These are phyloP conservation scores for Trichacis sp. DNA, from an alignment of 2,888 invertebrate genomes.

Conservation along the genomic window DNA sequence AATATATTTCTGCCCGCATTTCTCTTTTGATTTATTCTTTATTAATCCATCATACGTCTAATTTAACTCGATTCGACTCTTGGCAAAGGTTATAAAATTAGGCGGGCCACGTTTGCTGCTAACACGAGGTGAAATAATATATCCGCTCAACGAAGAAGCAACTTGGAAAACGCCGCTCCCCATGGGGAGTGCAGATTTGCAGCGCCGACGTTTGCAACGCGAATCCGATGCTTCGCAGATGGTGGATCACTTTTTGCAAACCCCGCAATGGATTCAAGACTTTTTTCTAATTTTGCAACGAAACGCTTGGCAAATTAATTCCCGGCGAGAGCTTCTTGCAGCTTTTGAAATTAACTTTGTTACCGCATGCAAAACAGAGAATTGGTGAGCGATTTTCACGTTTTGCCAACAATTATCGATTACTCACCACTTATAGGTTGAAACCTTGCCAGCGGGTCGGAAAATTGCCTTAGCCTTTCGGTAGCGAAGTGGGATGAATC, in stretches of 20 bases:
- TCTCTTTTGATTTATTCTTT: too few species aligned
- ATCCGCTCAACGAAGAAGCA: background rate
- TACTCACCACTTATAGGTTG: slow-evolving; percentile 71
- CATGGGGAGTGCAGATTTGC: background rate
- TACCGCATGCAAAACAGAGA: background rate
- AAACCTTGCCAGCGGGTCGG: slow-evolving; percentile 71
- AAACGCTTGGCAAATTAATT: slow-evolving; percentile 3
- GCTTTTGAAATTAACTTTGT: background rate
- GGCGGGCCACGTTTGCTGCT: background rate
- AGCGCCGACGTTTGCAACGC: background rate
- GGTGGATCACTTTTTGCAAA: slow-evolving; percentile 51
- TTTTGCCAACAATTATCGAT: slow-evolving; percentile 30
- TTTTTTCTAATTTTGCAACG: slow-evolving; percentile 2
- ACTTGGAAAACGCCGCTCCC: background rate
- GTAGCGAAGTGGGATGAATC: slow-evolving; percentile 69
- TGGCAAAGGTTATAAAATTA: background rate
- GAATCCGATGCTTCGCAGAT: slow-evolving; percentile 54
- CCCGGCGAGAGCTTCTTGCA: background rate
- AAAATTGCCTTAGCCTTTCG: slow-evolving; percentile 71
- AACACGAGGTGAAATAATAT: too few species aligned
- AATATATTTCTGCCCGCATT: too few species aligned
- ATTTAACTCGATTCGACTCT: background rate
- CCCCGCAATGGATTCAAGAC: background rate
- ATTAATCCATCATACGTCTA: too few species aligned
- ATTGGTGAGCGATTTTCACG: background rate